Evolutionary conservation across 2,113 vertebrate species (phyloP).

Genomic region (Gasterosteus aculeatus): DNA sequence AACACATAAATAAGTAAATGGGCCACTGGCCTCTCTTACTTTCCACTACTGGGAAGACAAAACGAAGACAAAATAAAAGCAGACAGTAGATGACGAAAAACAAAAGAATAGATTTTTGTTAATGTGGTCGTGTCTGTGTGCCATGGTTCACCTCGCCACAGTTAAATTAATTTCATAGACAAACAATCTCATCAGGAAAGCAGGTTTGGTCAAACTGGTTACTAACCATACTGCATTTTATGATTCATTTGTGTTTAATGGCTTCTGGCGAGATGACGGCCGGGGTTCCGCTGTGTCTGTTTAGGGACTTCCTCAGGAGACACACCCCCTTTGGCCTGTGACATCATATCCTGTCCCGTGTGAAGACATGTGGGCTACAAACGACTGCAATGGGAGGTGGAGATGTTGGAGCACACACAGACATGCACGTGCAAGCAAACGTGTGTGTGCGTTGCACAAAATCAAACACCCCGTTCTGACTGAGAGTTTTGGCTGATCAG

Average conservation of each 20-base stretch:
- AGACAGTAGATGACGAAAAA: not conserved
- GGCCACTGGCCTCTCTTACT: not conserved
- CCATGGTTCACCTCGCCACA: slow-evolving; percentile 6
- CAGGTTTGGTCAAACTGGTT: slow-evolving; percentile 14
- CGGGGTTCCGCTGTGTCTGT: slow-evolving; percentile 45
- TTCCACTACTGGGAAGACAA: not conserved
- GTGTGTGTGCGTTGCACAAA: slow-evolving; percentile 50
- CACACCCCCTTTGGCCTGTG: slow-evolving; percentile 55
- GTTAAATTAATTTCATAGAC: not conserved
- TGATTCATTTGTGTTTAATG: slow-evolving; percentile 58
- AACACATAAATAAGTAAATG: not conserved
- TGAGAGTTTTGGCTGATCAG: slow-evolving; percentile 39
- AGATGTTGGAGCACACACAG: slow-evolving; percentile 32
- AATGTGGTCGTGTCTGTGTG: not conserved
- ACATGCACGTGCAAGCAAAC: slow-evolving; percentile 35
- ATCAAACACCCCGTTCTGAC: slow-evolving; percentile 34
- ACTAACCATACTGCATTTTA: slow-evolving; percentile 7
- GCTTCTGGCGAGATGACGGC: slow-evolving; percentile 20
- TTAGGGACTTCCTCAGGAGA: slow-evolving; percentile 60
- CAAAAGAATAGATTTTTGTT: not conserved
- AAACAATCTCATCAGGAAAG: slow-evolving; percentile 16
- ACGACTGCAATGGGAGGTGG: slow-evolving; percentile 42
- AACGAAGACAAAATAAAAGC: not conserved
- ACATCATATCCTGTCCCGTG: slow-evolving; percentile 72
- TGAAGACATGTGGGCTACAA: slow-evolving; percentile 67